These are phyloP conservation scores for Drosophila nikananu DNA, from an alignment of 1,140 invertebrate genomes.

Conservation along the genomic window DNA sequence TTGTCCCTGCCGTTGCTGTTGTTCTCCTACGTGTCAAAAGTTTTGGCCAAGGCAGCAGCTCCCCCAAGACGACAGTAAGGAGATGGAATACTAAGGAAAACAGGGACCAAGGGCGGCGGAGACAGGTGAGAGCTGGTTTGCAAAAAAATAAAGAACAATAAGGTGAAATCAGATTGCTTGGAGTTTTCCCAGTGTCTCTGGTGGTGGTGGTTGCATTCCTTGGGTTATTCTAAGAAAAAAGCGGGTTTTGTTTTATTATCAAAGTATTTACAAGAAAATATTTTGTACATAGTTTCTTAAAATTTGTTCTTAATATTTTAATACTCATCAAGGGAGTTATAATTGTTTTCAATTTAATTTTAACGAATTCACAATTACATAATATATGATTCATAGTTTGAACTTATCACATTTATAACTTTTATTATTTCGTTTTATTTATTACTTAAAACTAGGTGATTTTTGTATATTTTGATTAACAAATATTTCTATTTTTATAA, in stretches of 20 bases:
- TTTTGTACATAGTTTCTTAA: no score
- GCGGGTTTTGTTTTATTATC: neutral
- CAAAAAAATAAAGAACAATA: constrained; percentile 4
- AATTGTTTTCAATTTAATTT: no score
- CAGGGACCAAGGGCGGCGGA: constrained; percentile 4
- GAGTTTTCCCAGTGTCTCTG: constrained; percentile 5
- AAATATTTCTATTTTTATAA: no score
- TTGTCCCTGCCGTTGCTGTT: neutral
- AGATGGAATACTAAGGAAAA: constrained; percentile 21
- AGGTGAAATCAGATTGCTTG: constrained; percentile 9
- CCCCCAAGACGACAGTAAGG: no score
- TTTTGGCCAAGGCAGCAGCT: constrained; percentile 44
- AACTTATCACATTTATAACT: no score
- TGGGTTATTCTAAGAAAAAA: neutral
- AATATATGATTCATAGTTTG: no score
- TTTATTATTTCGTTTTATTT: no score
- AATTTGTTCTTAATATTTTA: no score
- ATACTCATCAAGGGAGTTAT: no score
- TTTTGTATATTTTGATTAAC: no score
- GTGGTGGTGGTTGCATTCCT: constrained; percentile 1
- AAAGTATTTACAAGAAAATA: neutral
- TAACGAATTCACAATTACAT: no score
- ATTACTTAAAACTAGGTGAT: no score
- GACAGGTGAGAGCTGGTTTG: constrained; percentile 17
- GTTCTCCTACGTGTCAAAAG: constrained; percentile 42